These are phyloP conservation scores for Sus scrofa DNA, from an alignment of 2,113 vertebrate genomes.

Conservation along the genomic window T2T-Sscrofa CM000817.6:114929001-114929500, in stretches of 20 bases:
- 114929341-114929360: background rate
- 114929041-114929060: background rate
- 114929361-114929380: background rate
- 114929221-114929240: background rate
- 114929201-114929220: background rate
- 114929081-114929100: background rate
- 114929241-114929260: slow-evolving; percentile 4
- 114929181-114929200: background rate
- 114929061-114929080: background rate
- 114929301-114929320: background rate
- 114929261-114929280: background rate
- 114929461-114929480: background rate
- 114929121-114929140: too few relatives aligned
- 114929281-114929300: background rate
- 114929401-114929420: background rate
- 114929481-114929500: background rate
- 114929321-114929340: background rate
- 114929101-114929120: background rate
- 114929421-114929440: background rate
- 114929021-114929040: slow-evolving; percentile 20
- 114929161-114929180: background rate
- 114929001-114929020: background rate
- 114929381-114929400: background rate
- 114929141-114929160: slow-evolving; percentile 3
- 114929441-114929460: background rate